Percentiles rank a stretch among this genome's conserved stretches.
Evolutionary conservation across 1,140 invertebrate species (phyloP).

Genomic region (Zaprionus taronus): DNA sequence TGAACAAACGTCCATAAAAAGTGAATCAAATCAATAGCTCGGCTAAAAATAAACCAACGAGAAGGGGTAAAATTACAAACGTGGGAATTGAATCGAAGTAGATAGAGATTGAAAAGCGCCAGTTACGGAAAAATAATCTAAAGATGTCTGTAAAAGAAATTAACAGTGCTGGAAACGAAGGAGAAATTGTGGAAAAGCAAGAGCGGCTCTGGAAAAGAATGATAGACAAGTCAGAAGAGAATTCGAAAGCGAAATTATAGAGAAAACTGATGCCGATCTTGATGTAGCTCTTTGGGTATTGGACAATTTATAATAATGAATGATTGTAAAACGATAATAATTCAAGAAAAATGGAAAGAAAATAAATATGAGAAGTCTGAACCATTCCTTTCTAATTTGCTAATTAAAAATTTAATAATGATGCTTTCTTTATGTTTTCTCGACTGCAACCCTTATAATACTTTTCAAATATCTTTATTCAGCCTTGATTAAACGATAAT

Average conservation of each 20-base stretch:
- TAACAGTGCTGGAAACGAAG: constrained; percentile 10
- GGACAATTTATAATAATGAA: background rate
- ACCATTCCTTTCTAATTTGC: background rate
- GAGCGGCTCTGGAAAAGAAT: background rate
- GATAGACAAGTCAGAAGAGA: constrained; percentile 2
- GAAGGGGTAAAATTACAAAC: background rate
- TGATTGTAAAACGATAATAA: too few species aligned
- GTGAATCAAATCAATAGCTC: constrained; percentile 1
- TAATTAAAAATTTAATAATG: too few species aligned
- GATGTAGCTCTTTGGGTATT: background rate
- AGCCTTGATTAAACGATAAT: too few species aligned
- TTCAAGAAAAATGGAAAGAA: too few species aligned
- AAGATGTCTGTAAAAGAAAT: constrained; percentile 20
- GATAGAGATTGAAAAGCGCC: background rate
- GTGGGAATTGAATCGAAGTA: constrained; percentile 23
- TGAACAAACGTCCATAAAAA: background rate
- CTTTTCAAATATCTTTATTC: too few species aligned
- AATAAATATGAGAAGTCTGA: too few species aligned
- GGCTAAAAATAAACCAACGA: background rate
- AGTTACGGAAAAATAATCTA: background rate
- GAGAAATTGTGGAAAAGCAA: constrained; percentile 8
- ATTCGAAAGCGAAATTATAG: constrained; percentile 9
- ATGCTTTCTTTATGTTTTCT: too few species aligned
- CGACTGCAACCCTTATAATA: too few species aligned
- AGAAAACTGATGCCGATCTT: background rate